Evolutionary conservation across 2,888 invertebrate species (phyloP), one percentile per base, ranked within the genome.

Genomic region (Pyrocoelia pectoralis): DNA sequence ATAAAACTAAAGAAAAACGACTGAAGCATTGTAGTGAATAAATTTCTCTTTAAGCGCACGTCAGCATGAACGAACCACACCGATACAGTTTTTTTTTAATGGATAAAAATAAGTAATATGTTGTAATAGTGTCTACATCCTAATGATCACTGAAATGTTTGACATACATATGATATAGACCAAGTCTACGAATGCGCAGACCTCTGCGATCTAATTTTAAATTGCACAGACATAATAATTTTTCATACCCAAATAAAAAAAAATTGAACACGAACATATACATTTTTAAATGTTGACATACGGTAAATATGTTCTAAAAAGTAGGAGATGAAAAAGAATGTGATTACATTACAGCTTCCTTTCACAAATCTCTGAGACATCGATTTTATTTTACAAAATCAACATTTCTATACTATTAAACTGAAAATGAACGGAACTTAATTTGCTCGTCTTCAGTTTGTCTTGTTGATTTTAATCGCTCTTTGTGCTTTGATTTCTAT

Each of bases 161-260:
- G 54, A 60, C 60, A 60, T 28, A 61, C 24, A 55, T 55, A 56
- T 61, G 50, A 61, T 61, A 61, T 56, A 61, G 61, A 50, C 61
- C 61, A 61, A 61, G 56, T 61, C 55, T 61, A 50, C 56, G 50
- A 50, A 14, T 51, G 24, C 24, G 24, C 41, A 56, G 38, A 29
- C 50, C 3, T 61, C 41, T 55, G 18, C 38, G n/a, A 51, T 50
- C 51, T 61, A 61, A 55, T 56, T 56, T 51, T 61, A 61, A 41
- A 61, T 48, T 5, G 4, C 4, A 10, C 28, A 29, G 40, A 43
- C n/a, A 33, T 4, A 33, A 33, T 8, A 33, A 8, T n/a, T n/a
- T 33, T 33, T n/a, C 24, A 24, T 5, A 5, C 24, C 8, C 24
- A 8, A 24, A 24, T 5, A 24, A 24, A 24, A 24, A 24, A 8